A percentile compares a stretch with the other conserved stretches of the same genome.
These are phyloP conservation scores for Caenorhabditis macrosperma DNA, from an alignment of 2,888 invertebrate genomes.

Conservation along the genomic window DNA sequence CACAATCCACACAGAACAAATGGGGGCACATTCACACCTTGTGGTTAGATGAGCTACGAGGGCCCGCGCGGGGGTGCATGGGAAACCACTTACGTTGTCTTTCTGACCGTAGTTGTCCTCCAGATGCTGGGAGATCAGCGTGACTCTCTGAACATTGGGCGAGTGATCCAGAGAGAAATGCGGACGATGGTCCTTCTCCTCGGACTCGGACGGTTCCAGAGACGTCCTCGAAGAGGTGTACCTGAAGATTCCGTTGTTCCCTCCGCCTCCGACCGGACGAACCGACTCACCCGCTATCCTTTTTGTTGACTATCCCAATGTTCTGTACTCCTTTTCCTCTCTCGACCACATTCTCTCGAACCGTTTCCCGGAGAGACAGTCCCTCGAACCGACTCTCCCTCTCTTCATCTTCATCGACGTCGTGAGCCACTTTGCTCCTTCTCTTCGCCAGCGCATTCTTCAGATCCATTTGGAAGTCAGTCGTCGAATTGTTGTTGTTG, in stretches of 20 bases:
- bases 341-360: conserved; percentile 76
- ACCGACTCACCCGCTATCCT: conserved; percentile 77
- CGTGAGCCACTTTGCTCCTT: conserved; percentile 76
- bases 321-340: conserved; percentile 66
- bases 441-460: conserved; percentile 79
- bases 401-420: conserved; percentile 75
- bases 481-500: conserved; percentile 51
- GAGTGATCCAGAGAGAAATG: conserved; percentile 64
- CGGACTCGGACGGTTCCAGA: conserved; percentile 79
- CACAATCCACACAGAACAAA: conserved; percentile 49
- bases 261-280: neutral
- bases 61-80: conserved; percentile 15
- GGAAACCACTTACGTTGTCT: conserved; percentile 64
- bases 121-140: conserved; percentile 78
- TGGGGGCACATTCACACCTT: conserved; percentile 48
- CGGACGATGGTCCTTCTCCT: conserved; percentile 64
- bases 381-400: conserved; percentile 73
- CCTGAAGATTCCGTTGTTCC: conserved; percentile 52
- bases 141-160: conserved; percentile 72
- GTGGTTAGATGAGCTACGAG: conserved; percentile 28
- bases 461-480: conserved; percentile 79
- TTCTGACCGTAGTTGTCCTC: conserved; percentile 76
- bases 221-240: conserved; percentile 80
- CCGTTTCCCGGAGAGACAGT: conserved; percentile 78
- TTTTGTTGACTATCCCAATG: conserved; percentile 76